Evolutionary conservation across 2,797 vertebrate genomes (phyloP).

Genomic region (Acrossocheilus wenchowensis): DNA sequence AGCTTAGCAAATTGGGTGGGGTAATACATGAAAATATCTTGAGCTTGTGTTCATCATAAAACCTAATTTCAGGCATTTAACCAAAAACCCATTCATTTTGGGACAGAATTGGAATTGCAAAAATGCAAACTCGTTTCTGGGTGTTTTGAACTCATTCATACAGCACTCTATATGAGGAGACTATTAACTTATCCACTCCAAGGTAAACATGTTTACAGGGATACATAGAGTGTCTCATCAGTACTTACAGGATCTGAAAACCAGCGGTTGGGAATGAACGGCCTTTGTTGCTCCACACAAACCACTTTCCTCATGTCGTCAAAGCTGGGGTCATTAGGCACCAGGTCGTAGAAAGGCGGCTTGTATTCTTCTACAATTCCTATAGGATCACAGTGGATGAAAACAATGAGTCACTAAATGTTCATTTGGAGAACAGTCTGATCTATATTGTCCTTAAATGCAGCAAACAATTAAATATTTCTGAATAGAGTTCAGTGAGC

Average conservation of each 20-base stretch:
- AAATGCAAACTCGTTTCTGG: background rate
- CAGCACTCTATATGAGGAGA: background rate
- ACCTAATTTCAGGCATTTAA: background rate
- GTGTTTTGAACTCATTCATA: background rate
- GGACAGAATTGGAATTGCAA: background rate
- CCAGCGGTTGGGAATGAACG: constrained; percentile 86
- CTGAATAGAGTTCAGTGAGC: constrained; percentile 10
- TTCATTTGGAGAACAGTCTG: background rate
- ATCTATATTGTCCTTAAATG: background rate
- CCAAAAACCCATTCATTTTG: background rate
- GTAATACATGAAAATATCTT: background rate
- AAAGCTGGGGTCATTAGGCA: constrained; percentile 85
- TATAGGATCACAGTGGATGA: constrained; percentile 44
- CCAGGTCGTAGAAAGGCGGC: constrained; percentile 85
- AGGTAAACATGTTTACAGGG: background rate
- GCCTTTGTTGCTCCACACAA: constrained; percentile 85
- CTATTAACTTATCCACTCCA: background rate
- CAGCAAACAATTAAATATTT: background rate
- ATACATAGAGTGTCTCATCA: background rate
- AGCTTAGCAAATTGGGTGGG: background rate
- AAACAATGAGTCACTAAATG: background rate
- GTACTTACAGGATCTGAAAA: constrained; percentile 83
- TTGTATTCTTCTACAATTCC: constrained; percentile 87
- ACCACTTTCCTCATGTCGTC: constrained; percentile 87
- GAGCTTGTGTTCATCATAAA: background rate